A percentile compares a stretch with the other conserved stretches of the same genome.
These are phyloP conservation scores for Hedychridium roseum DNA, from an alignment of 2,888 invertebrate genomes.

Conservation along the genomic window DNA sequence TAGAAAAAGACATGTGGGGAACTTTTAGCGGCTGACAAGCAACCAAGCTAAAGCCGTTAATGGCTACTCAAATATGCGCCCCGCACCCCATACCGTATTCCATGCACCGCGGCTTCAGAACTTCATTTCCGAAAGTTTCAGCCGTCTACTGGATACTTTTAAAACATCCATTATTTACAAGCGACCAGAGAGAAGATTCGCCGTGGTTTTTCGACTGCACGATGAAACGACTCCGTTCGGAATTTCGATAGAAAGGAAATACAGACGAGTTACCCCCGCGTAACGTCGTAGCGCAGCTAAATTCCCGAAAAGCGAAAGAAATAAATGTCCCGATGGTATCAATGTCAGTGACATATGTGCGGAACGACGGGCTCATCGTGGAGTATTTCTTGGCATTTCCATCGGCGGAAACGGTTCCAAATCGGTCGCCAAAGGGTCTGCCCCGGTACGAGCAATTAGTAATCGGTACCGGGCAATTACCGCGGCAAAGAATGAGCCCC, in stretches of 20 bases:
- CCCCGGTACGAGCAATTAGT: constrained; percentile 42
- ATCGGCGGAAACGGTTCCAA: constrained; percentile 25
- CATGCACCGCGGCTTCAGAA: constrained; percentile 44
- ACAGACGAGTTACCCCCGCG: constrained; percentile 15
- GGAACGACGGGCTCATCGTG: no score
- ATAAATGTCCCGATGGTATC: not conserved
- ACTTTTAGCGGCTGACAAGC: constrained; percentile 51
- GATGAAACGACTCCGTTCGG: not conserved
- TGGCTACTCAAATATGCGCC: constrained; percentile 55
- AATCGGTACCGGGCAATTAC: constrained; percentile 46
- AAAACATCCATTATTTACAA: constrained; percentile 43
- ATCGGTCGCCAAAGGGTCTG: constrained; percentile 22
- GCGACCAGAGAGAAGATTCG: not conserved
- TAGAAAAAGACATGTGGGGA: constrained; percentile 22
- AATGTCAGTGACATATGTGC: no score
- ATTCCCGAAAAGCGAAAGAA: constrained; percentile 5
- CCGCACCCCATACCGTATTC: constrained; percentile 27
- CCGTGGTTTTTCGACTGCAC: not conserved
- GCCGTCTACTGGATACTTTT: constrained; percentile 33
- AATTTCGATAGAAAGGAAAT: not conserved
- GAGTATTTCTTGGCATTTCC: constrained; percentile 17
- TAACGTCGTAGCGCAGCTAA: constrained; percentile 5
- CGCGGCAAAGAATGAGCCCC: constrained; percentile 35
- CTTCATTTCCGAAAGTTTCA: constrained; percentile 49
- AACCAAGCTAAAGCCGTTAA: constrained; percentile 52